Percentiles rank a stretch among this genome's conserved stretches.
Evolutionary conservation across 2,888 invertebrate species (phyloP).

Genomic region (Cenopis cana): DNA sequence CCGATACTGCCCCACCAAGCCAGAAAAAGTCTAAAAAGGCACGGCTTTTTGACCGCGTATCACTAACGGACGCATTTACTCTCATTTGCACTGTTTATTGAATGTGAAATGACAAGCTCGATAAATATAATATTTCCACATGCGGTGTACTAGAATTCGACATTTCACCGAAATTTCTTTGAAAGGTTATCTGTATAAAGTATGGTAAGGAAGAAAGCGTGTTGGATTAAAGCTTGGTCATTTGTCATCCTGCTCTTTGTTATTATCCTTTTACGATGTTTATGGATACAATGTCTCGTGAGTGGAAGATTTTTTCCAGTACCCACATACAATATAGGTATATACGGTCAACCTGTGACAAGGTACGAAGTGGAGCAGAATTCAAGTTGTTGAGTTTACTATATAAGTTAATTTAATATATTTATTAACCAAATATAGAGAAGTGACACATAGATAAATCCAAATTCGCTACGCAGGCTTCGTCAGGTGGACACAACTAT

Average conservation of each 20-base stretch:
- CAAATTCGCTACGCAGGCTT: too few relatives aligned
- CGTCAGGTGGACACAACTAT: too few relatives aligned
- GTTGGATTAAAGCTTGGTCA: not conserved
- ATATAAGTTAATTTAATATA: too few relatives aligned
- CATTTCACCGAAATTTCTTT: conserved; percentile 7
- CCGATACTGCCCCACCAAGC: too few relatives aligned
- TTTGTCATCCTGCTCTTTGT: conserved; percentile 14
- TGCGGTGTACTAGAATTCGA: not conserved
- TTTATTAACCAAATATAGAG: too few relatives aligned
- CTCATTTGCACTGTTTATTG: conserved; percentile 1
- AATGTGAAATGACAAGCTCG: conserved; percentile 1
- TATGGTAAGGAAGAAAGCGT: not conserved
- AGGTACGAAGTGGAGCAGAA: too few relatives aligned
- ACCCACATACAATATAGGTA: too few relatives aligned
- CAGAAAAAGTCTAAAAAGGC: not conserved
- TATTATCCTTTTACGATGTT: conserved; percentile 4
- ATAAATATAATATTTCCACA: conserved; percentile 8
- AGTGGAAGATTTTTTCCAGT: not conserved
- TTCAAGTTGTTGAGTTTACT: too few relatives aligned
- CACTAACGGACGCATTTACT: not conserved
- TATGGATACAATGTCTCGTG: too few relatives aligned
- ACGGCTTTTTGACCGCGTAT: not conserved
- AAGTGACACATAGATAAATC: too few relatives aligned
- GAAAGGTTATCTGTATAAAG: conserved; percentile 10
- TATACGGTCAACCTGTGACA: too few relatives aligned